Conservation (phyloP, 2,888 invertebrate species). For the Hyposoter dolosus region DNA sequence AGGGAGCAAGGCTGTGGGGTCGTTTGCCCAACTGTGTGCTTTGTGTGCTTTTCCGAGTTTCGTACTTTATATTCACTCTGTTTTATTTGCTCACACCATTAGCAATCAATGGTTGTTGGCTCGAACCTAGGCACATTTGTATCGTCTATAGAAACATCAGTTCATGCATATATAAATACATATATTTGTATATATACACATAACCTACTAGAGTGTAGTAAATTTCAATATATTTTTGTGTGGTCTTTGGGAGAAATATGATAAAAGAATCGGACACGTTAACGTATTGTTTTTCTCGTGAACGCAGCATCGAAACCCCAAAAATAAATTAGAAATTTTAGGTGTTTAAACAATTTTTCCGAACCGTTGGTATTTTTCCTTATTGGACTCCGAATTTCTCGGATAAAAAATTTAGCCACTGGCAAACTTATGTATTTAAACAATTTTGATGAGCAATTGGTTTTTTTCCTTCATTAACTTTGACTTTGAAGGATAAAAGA, state of each 20-base stretch:
- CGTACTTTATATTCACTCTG: conserved; percentile 68
- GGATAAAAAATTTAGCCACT: no score
- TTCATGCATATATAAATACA: conserved; percentile 14
- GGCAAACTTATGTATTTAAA: no score
- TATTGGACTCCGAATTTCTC: no score
- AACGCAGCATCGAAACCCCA: not conserved
- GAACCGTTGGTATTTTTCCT: no score
- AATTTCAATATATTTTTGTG: not conserved
- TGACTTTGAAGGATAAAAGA: no score
- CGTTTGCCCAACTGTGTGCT: conserved; percentile 41
- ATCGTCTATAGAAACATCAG: conserved; percentile 8
- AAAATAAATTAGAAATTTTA: no score
- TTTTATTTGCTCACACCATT: conserved; percentile 68
- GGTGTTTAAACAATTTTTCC: no score
- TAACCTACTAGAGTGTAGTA: not conserved
- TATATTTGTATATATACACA: not conserved
- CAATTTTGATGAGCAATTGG: no score
- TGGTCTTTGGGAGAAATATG: not conserved
- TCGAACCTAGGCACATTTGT: conserved; percentile 60
- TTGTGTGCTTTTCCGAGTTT: conserved; percentile 32
- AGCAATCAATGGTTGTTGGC: conserved; percentile 69
- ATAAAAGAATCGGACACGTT: not conserved
- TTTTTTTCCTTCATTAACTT: no score
- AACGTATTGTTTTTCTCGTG: not conserved
- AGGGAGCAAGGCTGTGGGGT: conserved; percentile 17